Base-by-base conservation (phyloP, 1,140 invertebrate genomes). In the Pissodes strobi region DNA sequence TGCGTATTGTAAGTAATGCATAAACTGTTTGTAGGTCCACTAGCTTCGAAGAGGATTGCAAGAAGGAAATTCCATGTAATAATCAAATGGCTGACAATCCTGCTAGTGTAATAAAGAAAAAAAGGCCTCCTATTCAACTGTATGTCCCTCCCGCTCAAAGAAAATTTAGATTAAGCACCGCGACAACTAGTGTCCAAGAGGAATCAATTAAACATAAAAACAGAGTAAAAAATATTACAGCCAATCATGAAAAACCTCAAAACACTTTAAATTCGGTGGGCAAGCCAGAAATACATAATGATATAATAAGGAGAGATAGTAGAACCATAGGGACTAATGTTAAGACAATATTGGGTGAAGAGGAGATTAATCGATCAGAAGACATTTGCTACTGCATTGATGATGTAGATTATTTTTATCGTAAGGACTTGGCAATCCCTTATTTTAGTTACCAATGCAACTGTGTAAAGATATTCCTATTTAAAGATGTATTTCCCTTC, bases 61-160 rank as follows among this genome's bases (percentile, higher is more conserved):
- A 30, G n/a, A 34, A 30, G 6, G 18, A 57, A 53, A 59, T 49
- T 41, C 13, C 23, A 23, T 17, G 39, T 43, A 62, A 19, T 15
- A 39, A 63, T 25, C 37, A 25, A 43, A 69, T 69, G 70, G 48
- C 52, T 30, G 70, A 72, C 62, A 58, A 37, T 34, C 18, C 9
- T 12, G 23, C 52, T 18, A 43, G 18, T 51, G 53, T 51, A 22
- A 55, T 53, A 46, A 64, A 49, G 27, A 71, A 64, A 46, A 72
- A 68, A 52, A 65, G 72, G 30, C 69, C 69, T 3, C 65, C 69
- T 67, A 59, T 71, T 37, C 69, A 72, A 58, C 58, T 72, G 10
- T 75, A 75, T 61, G 60, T 75, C 46, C 74, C 74, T 21, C 74
- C 74, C 21, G 74, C 74, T n/a, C 72, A 74, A 66, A 69, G 74